Evolutionary conservation across 2,797 vertebrate species (phyloP).

Genomic region (Malurus leucopterus): DNA sequence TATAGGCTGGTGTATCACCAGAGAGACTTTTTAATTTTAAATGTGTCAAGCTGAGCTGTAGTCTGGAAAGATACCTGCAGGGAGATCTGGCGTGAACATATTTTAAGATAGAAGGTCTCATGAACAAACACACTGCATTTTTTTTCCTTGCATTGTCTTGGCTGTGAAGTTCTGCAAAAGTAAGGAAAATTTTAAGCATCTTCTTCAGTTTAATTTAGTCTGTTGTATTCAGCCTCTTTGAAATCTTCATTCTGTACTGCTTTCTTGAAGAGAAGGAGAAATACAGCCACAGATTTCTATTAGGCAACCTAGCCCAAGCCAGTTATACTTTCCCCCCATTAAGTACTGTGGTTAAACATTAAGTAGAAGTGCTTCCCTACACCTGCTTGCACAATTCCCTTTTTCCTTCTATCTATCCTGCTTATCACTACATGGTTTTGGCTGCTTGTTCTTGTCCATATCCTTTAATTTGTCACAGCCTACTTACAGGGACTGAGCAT

Average conservation of each 20-base stretch:
- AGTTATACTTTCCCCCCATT: not conserved
- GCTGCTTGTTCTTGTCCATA: not conserved
- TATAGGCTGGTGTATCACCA: not conserved
- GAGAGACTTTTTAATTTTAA: not conserved
- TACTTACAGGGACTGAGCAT: not conserved
- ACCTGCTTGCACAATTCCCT: not conserved
- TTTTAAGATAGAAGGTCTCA: not conserved
- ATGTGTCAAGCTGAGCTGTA: not conserved
- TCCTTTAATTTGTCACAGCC: not conserved
- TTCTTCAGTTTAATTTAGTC: not conserved
- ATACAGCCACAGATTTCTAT: not conserved
- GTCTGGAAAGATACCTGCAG: not conserved
- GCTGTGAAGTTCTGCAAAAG: not conserved
- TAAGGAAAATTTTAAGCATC: not conserved
- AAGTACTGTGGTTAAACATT: constrained; percentile 11
- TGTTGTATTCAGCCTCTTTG: not conserved
- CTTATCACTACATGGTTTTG: not conserved
- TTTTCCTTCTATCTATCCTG: not conserved
- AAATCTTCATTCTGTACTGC: not conserved
- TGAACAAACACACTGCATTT: not conserved
- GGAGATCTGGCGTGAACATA: not conserved
- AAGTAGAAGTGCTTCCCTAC: constrained; percentile 3
- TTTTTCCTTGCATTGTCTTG: not conserved
- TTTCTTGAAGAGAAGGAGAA: not conserved
- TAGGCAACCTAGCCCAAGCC: not conserved